Evolutionary conservation across 2,113 vertebrate genomes (phyloP).

Genomic region (Cygnus atratus): DNA sequence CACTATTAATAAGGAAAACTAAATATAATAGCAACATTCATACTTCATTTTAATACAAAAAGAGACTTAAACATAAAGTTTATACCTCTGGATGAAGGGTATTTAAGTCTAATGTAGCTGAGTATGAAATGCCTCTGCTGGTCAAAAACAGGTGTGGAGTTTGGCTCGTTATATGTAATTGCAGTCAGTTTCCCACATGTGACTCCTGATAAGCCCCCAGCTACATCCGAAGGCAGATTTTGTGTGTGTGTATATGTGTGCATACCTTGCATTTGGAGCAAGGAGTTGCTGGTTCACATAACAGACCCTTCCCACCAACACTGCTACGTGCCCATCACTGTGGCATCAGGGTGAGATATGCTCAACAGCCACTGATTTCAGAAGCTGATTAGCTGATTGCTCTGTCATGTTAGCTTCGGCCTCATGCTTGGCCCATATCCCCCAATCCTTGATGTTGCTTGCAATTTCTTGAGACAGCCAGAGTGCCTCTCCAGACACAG

Average conservation of each 20-base stretch:
- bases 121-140: background rate
- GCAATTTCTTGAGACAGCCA: background rate
- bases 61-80: background rate
- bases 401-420: background rate
- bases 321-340: background rate
- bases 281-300: background rate
- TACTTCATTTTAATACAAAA: background rate
- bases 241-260: too few species aligned
- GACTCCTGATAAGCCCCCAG: background rate
- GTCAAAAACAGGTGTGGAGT: accelerated
- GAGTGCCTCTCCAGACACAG: background rate
- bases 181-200: background rate
- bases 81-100: accelerated
- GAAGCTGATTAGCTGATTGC: conserved; percentile 33
- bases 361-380: conserved; percentile 12
- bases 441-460: background rate
- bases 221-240: background rate
- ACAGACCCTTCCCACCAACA: background rate
- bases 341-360: background rate
- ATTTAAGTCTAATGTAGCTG: background rate
- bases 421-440: background rate
- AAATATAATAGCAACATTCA: background rate
- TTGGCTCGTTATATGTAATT: background rate
- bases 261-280: background rate
- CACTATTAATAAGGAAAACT: background rate